phyloP scores from a whole-genome alignment of 1,140 invertebrate species.

The Hypothenemus hampei region DNA sequence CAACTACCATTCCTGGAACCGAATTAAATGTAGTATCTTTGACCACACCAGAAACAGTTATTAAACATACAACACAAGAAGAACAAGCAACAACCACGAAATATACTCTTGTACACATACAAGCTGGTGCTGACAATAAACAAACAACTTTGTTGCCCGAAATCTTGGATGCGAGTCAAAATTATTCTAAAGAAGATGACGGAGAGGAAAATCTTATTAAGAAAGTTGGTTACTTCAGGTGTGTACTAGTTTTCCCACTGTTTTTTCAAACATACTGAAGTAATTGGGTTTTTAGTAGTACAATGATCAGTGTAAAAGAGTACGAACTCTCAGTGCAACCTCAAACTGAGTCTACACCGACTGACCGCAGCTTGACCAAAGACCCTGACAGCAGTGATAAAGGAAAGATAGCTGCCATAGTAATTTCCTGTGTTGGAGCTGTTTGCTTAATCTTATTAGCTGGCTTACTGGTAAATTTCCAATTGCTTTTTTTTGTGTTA shows the following conservation, averaged over 20 bases:
- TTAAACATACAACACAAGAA: conserved; percentile 1
- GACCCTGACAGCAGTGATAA: conserved; percentile 25
- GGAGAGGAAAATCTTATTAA: too few relatives aligned
- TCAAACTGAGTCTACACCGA: neutral
- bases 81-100: conserved; percentile 7
- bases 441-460: conserved; percentile 58
- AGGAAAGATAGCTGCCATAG: conserved; percentile 52
- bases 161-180: conserved; percentile 12
- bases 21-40: too few relatives aligned
- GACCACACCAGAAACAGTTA: too few relatives aligned
- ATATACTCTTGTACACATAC: conserved; percentile 15
- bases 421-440: conserved; percentile 51
- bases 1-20: too few relatives aligned
- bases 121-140: conserved; percentile 9
- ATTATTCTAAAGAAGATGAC: conserved; percentile 17
- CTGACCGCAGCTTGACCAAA: neutral
- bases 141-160: conserved; percentile 27
- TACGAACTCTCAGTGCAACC: too few relatives aligned
- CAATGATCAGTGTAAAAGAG: too few relatives aligned
- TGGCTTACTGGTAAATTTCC: conserved; percentile 56
- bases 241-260: too few relatives aligned
- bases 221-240: too few relatives aligned
- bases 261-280: too few relatives aligned
- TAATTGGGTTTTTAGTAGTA: too few relatives aligned
- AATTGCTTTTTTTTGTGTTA: too few relatives aligned